Conservation (phyloP, 2,113 vertebrate genomes). For the Callocephalon fimbriatum region DNA sequence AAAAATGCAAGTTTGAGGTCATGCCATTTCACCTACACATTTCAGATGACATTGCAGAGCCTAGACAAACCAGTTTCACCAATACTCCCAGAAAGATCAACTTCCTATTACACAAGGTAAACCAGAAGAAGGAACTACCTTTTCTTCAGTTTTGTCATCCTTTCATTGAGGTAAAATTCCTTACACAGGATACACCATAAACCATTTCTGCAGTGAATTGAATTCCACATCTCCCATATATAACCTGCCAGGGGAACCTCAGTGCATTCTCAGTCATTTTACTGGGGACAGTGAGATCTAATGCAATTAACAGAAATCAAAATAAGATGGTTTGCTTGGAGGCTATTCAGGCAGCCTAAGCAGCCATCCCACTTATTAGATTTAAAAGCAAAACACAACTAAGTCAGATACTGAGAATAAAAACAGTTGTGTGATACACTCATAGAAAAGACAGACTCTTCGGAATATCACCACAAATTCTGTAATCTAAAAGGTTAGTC, state of each 20-base stretch:
- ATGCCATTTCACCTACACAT: not conserved
- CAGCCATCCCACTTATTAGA: not conserved
- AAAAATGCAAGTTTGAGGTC: not conserved
- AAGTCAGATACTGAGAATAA: not conserved
- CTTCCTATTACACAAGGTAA: slow-evolving; percentile 29
- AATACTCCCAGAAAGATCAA: not conserved
- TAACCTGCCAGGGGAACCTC: not conserved
- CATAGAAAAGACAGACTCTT: not conserved
- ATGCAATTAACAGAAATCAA: slow-evolving; percentile 15
- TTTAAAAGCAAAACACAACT: not conserved
- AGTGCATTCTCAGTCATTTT: not conserved
- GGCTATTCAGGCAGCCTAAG: not conserved
- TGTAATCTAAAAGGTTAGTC: not conserved
- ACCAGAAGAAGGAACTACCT: not conserved
- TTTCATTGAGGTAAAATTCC: not conserved
- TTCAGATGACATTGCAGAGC: slow-evolving; percentile 2
- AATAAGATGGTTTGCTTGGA: not conserved
- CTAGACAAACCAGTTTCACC: slow-evolving; percentile 38
- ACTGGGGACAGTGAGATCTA: not conserved
- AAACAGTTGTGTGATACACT: not conserved
- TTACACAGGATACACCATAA: not conserved
- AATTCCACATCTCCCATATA: not conserved
- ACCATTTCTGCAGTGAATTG: not conserved
- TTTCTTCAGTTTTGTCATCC: not conserved
- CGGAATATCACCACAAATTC: not conserved